Percentiles rank a stretch among this genome's conserved stretches.
Conservation (phyloP, 2,888 invertebrate genomes). For the Rambutsinella grinnellia region DNA sequence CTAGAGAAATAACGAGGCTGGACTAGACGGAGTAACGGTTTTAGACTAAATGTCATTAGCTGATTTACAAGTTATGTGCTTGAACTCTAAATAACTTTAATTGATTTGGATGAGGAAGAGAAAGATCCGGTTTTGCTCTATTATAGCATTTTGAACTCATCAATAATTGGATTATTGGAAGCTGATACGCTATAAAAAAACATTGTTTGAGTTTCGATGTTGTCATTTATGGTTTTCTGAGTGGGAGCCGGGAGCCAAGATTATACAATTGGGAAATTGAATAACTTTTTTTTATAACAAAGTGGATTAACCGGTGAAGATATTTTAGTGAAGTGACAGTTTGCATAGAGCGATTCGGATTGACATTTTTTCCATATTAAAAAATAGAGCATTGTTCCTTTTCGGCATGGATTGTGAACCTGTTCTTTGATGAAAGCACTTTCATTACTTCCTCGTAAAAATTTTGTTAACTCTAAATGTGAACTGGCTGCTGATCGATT, state of each 20-base stretch:
- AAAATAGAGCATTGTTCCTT: neutral
- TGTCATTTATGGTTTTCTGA: neutral
- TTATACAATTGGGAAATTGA: neutral
- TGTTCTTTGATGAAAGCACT: no score
- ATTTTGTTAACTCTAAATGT: neutral
- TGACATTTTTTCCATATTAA: neutral
- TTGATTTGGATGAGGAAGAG: constrained; percentile 27
- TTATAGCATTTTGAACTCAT: no score
- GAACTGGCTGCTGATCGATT: neutral
- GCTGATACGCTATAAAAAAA: neutral
- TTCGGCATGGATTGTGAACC: no score
- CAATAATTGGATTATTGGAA: neutral
- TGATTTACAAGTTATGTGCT: neutral
- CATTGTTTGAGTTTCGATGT: neutral
- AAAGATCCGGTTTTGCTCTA: constrained; percentile 51
- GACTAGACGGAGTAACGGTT: no score
- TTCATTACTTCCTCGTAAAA: no score
- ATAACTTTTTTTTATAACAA: neutral
- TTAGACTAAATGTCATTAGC: neutral
- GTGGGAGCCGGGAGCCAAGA: neutral
- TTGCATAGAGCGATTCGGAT: neutral
- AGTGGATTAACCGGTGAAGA: neutral
- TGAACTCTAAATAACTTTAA: constrained; percentile 8
- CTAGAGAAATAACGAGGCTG: neutral
- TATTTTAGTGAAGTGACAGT: neutral